Conservation (phyloP, 2,113 vertebrate species). For the Reinhardtius hippoglossoides region DNA sequence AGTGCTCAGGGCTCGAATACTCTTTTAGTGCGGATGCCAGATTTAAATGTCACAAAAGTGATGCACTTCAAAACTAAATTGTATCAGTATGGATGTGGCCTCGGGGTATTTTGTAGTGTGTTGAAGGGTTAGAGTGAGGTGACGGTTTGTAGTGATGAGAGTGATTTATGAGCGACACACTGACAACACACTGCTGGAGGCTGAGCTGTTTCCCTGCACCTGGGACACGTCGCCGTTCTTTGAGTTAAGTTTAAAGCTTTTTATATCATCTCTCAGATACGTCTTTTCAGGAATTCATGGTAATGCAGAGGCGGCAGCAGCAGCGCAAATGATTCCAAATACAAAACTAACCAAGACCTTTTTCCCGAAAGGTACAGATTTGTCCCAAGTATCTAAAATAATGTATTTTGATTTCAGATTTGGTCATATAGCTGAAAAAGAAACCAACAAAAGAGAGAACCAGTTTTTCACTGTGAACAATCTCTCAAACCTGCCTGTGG, state of each 20-base stretch:
- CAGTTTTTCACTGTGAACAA: background rate
- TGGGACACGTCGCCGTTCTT: constrained; percentile 47
- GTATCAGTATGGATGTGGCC: background rate
- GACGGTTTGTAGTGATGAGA: constrained; percentile 36
- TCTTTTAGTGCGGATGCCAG: background rate
- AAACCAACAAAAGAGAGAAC: too few species aligned
- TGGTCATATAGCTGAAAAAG: too few species aligned
- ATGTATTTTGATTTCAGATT: too few species aligned
- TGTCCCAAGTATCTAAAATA: too few species aligned
- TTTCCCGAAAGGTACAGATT: background rate
- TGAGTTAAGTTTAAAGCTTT: constrained; percentile 41
- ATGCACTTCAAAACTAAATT: background rate
- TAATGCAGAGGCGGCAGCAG: background rate
- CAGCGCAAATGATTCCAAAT: background rate
- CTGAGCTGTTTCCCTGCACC: constrained; percentile 54
- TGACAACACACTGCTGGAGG: constrained; percentile 50
- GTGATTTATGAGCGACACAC: constrained; percentile 65
- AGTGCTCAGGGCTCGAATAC: background rate
- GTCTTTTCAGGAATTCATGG: background rate
- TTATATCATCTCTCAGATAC: background rate
- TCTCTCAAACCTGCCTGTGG: background rate
- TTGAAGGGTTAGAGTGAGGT: constrained; percentile 16
- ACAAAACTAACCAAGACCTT: background rate
- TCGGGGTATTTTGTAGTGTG: background rate
- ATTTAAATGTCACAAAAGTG: background rate